Conservation (phyloP, 1,140 invertebrate species). For the Psilanteris sp. region DNA sequence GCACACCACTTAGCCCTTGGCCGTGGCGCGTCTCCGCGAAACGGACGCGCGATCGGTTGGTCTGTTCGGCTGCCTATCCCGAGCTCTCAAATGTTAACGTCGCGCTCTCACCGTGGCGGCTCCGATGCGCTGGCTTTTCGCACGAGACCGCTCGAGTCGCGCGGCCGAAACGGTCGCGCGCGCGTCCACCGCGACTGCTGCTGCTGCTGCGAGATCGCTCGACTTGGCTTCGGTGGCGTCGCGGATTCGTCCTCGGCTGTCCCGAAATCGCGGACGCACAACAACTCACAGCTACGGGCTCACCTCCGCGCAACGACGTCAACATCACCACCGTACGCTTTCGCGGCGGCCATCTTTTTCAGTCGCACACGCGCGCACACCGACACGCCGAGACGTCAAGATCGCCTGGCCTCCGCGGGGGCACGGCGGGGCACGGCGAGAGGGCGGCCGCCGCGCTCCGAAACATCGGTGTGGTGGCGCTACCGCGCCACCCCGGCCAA, state of each 20-base stretch:
- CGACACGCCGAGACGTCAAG: constrained; percentile 47
- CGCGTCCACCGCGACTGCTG: constrained; percentile 17
- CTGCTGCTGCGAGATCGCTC: constrained; percentile 18
- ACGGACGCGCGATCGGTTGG: neutral
- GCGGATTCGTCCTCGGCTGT: constrained; percentile 60
- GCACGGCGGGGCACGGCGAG: constrained; percentile 10
- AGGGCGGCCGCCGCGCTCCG: constrained; percentile 10
- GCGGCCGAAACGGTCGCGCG: constrained; percentile 16
- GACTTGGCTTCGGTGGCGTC: constrained; percentile 14
- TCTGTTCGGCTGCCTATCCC: neutral
- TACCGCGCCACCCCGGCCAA: neutral
- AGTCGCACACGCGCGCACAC: constrained; percentile 61
- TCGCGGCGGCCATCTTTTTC: constrained; percentile 79
- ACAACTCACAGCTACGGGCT: constrained; percentile 70
- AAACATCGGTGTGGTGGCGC: constrained; percentile 5
- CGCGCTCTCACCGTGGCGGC: constrained; percentile 15
- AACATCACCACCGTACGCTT: constrained; percentile 79
- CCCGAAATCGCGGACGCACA: constrained; percentile 67
- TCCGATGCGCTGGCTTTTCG: constrained; percentile 1
- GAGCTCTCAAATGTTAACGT: neutral
- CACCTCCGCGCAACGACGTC: constrained; percentile 72
- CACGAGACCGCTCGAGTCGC: constrained; percentile 16
- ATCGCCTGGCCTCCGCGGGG: constrained; percentile 20
- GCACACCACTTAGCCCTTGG: no score
- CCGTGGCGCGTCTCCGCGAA: no score